A percentile compares a stretch with the other conserved stretches of the same genome.
These are phyloP conservation scores for Willisornis vidua DNA, from an alignment of 2,113 vertebrate genomes.

Conservation along the genomic window DNA sequence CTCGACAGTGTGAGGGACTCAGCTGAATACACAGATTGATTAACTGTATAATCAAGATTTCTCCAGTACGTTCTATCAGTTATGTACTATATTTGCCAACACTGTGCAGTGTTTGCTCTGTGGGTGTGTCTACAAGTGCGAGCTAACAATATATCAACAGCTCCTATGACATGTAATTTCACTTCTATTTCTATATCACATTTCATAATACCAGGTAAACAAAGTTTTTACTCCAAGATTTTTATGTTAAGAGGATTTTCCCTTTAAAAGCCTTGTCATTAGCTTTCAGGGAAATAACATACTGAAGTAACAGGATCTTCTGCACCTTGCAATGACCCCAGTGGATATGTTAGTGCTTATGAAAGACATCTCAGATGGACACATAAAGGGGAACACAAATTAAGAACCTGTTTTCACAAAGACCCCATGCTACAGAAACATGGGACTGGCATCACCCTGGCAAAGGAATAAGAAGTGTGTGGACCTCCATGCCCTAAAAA, in stretches of 20 bases:
- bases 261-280: background rate
- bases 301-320: background rate
- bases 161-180: background rate
- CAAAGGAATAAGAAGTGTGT: background rate
- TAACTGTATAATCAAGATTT: background rate
- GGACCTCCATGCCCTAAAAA: background rate
- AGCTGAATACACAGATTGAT: background rate
- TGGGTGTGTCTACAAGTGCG: background rate
- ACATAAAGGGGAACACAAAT: background rate
- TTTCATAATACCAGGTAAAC: background rate
- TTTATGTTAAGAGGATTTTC: background rate
- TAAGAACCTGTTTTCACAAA: background rate
- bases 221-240: background rate
- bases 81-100: background rate
- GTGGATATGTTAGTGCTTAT: background rate
- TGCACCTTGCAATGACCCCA: rapidly evolving
- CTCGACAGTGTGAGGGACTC: background rate
- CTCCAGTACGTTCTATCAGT: background rate
- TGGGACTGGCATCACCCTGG: background rate
- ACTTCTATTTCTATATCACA: background rate
- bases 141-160: background rate
- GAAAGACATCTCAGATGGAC: background rate
- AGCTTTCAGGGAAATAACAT: background rate
- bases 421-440: background rate
- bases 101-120: background rate